These are phyloP conservation scores for Spea multiplicata DNA, from an alignment of 2,113 vertebrate genomes.

Conservation along the genomic window DNA sequence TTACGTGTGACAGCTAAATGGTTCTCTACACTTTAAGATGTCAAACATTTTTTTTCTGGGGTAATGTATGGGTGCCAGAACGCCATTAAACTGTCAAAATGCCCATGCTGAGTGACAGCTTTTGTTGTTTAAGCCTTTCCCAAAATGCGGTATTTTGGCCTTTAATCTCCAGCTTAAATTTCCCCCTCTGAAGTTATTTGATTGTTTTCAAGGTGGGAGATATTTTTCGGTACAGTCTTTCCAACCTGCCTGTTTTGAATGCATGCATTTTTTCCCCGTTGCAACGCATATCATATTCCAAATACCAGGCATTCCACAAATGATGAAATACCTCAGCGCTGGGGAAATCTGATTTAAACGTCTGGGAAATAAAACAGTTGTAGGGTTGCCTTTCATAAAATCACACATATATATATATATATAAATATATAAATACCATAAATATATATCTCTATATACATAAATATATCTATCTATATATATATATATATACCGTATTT, in stretches of 20 bases:
- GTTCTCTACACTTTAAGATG: constrained; percentile 1
- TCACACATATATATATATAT: too few species aligned
- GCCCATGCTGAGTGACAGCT: constrained; percentile 7
- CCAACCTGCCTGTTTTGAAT: constrained; percentile 37
- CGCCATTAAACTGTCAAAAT: background rate
- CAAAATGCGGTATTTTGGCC: constrained; percentile 18
- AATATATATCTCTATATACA: too few species aligned
- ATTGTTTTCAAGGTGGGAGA: constrained; percentile 39
- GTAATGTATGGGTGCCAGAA: constrained; percentile 7
- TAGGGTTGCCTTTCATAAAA: constrained; percentile 61
- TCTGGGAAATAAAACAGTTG: constrained; percentile 68
- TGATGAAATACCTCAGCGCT: constrained; percentile 48
- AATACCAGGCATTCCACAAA: constrained; percentile 49
- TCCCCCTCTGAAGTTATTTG: constrained; percentile 6
- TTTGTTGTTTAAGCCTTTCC: constrained; percentile 20
- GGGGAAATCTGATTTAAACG: constrained; percentile 55
- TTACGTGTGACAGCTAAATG: constrained; percentile 20
- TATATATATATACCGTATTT: too few species aligned
- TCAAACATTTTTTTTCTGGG: background rate
- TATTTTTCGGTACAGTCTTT: constrained; percentile 25
- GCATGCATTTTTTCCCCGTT: constrained; percentile 15
- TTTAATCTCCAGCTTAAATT: background rate
- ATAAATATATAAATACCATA: too few species aligned
- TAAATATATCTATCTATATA: too few species aligned
- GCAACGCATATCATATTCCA: constrained; percentile 41